These are phyloP conservation scores for Halyomorpha halys DNA, from an alignment of 1,140 invertebrate genomes.

Conservation along the genomic window DNA sequence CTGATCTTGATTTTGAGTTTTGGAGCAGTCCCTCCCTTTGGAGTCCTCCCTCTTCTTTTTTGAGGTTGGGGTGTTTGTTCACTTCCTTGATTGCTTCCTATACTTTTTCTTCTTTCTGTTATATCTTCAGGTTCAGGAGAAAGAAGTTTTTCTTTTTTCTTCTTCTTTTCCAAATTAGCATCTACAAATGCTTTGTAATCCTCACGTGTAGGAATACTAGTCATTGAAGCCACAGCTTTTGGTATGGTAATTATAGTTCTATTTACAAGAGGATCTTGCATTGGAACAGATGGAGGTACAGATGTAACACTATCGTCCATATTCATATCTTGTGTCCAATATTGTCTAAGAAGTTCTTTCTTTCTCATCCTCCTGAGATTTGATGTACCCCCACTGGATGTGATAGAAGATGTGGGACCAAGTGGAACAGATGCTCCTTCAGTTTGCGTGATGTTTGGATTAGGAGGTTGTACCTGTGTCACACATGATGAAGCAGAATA, in stretches of 20 bases:
- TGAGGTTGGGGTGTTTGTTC: slow-evolving; percentile 26
- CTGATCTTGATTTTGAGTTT: slow-evolving; percentile 78
- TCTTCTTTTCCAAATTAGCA: slow-evolving; percentile 54
- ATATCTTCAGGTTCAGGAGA: slow-evolving; percentile 37
- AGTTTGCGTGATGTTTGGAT: slow-evolving; percentile 33
- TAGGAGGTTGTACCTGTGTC: slow-evolving; percentile 42
- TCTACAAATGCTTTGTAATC: slow-evolving; percentile 61
- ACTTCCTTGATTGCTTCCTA: background rate
- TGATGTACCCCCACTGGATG: slow-evolving; percentile 45
- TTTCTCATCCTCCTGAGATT: slow-evolving; percentile 77
- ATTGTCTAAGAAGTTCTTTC: slow-evolving; percentile 73
- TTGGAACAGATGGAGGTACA: slow-evolving; percentile 34
- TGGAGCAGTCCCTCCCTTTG: slow-evolving; percentile 40
- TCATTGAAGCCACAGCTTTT: slow-evolving; percentile 77
- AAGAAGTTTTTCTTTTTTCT: slow-evolving; percentile 46
- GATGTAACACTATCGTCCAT: slow-evolving; percentile 51
- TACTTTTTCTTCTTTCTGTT: slow-evolving; percentile 31
- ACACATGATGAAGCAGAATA: slow-evolving; percentile 45
- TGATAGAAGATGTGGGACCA: slow-evolving; percentile 32
- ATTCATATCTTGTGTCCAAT: slow-evolving; percentile 77
- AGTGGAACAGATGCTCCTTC: slow-evolving; percentile 35
- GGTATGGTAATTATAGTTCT: slow-evolving; percentile 70
- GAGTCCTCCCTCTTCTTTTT: slow-evolving; percentile 30
- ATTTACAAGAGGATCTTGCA: slow-evolving; percentile 48
- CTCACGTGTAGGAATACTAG: slow-evolving; percentile 67